A percentile compares a stretch with the other conserved stretches of the same genome.
Evolutionary conservation across 2,113 vertebrate genomes (phyloP).

Genomic region (Holacanthus passer): DNA sequence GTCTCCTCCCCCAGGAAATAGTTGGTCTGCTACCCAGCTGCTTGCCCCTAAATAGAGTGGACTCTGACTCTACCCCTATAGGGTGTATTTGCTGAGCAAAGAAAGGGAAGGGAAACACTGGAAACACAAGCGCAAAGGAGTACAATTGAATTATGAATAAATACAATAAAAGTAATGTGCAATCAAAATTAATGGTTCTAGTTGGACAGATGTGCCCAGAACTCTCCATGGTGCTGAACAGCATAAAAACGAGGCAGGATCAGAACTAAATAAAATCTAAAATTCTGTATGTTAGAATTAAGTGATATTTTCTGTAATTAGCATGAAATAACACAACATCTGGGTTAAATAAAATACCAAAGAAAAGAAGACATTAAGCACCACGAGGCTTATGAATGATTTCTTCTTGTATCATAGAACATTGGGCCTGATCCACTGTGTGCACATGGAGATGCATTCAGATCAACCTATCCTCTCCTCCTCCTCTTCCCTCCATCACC

Average conservation of each 20-base stretch:
- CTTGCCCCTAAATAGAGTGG: constrained; percentile 56
- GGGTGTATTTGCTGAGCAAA: neutral
- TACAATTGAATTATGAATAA: neutral
- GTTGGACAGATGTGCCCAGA: constrained; percentile 46
- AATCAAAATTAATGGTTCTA: constrained; percentile 15
- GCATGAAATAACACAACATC: neutral
- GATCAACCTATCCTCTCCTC: constrained; percentile 65
- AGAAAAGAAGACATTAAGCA: constrained; percentile 21
- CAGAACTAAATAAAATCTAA: constrained; percentile 1
- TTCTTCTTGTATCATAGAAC: constrained; percentile 59
- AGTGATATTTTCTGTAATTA: neutral
- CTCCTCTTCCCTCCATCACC: constrained; percentile 58
- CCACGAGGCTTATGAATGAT: constrained; percentile 34
- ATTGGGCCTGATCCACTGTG: constrained; percentile 59
- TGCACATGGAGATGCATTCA: constrained; percentile 70
- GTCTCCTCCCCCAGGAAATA: constrained; percentile 59
- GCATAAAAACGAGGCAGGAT: no score
- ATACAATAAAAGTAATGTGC: neutral
- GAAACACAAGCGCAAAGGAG: constrained; percentile 16
- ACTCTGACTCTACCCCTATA: constrained; percentile 31
- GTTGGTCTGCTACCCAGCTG: constrained; percentile 69
- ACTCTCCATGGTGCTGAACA: constrained; percentile 70
- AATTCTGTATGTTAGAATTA: neutral
- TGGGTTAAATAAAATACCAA: constrained; percentile 21
- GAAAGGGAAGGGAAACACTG: constrained; percentile 26